Evolutionary conservation across 2,888 invertebrate species (phyloP).

Genomic region (Dermolepida albohirtum): DNA sequence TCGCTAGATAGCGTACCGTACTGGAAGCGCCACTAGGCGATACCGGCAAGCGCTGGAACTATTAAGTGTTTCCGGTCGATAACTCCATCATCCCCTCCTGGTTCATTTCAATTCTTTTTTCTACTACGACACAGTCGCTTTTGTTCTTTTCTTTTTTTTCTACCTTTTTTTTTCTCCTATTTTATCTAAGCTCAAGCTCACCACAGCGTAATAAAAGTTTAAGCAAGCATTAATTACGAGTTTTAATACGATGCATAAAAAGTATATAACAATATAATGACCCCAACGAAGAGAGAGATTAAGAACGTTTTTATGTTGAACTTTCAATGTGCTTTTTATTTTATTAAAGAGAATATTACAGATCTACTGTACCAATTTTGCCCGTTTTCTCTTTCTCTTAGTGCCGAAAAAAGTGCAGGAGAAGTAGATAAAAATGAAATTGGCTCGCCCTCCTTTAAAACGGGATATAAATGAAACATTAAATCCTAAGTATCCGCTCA

Average conservation of each 20-base stretch:
- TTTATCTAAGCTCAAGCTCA: not conserved
- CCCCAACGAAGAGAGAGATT: conserved; percentile 9
- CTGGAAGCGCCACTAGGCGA: conserved; percentile 20
- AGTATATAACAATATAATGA: conserved; percentile 38
- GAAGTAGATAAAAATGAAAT: conserved; percentile 36
- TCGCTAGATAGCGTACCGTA: conserved; percentile 36
- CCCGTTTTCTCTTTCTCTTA: conserved; percentile 10
- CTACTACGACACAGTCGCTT: conserved; percentile 4
- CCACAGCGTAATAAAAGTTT: conserved; percentile 38
- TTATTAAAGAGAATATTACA: conserved; percentile 35
- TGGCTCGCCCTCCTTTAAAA: conserved; percentile 16
- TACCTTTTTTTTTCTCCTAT: not conserved
- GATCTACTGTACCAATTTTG: conserved; percentile 5
- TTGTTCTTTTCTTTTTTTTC: conserved; percentile 20
- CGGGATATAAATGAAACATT: conserved; percentile 38
- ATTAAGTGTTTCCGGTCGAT: conserved; percentile 42
- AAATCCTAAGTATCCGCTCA: conserved; percentile 32
- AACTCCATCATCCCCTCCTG: conserved; percentile 7
- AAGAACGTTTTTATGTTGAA: conserved; percentile 26
- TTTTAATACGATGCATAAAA: conserved; percentile 33
- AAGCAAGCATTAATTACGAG: conserved; percentile 41
- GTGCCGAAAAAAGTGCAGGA: conserved; percentile 5
- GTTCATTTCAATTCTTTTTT: conserved; percentile 12
- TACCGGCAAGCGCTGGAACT: conserved; percentile 34
- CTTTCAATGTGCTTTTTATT: conserved; percentile 29